Base-by-base conservation (phyloP, 2,113 vertebrate species). In the Sterna hirundo region DNA sequence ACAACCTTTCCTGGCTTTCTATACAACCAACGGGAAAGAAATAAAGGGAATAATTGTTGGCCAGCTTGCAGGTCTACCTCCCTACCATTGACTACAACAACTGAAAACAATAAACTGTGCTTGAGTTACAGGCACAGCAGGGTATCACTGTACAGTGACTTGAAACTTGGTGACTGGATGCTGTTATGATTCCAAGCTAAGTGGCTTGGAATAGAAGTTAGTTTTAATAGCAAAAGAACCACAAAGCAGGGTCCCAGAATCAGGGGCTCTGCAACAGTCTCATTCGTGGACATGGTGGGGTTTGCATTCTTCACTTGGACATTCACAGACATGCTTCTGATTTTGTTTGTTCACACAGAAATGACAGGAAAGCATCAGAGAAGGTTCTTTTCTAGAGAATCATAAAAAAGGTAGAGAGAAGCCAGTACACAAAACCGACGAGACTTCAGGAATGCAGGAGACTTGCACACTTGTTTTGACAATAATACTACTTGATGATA, bases 361-460 rank as follows among this genome's bases (percentile, higher is more conserved):
- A 40, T 30, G 0, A 32, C 17, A 34, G 20, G n/a, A 77, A 72
- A 74, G 19, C 13, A 44, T 22, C 34, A 72, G 40, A 36, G 26
- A 66, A 83, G 10, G 14, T 40, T 75, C 29, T 77, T 78, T 81
- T 40, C 62, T 77, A 34, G 13, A 93, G 11, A 62, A 36, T 32
- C 7, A 15, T 34, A 21, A 69, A 60, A 71, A 85, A 69, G 22
- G 9, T 40, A 76, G 54, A 57, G 17, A 83, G 8, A 64, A 83
- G 8, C 4, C 16, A 32, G 21, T 29, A 54, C 11, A 40, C 4
- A 77, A 40, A 17, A 25, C 14, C 1, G 0, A n/a, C 0, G 3
- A 70, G 25, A 77, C 5, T 69, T 86, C 30, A 72, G 57, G 58
- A 74, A 72, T 32, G 27, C 10, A 83, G 21, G 16, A 79, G 11